Base-by-base conservation (phyloP, 2,888 invertebrate species). In the Catotricha subobsoleta region DNA sequence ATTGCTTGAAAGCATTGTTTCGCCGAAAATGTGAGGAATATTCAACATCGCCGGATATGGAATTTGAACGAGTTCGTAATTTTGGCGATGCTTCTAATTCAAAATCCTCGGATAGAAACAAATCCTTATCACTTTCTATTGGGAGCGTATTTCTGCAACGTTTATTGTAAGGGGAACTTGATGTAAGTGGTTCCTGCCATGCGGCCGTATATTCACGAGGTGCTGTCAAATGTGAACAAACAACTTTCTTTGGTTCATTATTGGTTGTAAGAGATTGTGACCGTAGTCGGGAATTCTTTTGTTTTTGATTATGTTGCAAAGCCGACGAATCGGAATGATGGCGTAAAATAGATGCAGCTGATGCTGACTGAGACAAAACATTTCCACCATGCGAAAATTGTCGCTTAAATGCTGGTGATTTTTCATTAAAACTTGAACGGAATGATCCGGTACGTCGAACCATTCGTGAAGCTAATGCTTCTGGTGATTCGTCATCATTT, bases 391-490 rank as follows among this genome's bases (percentile, higher is more conserved):
- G 42, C 6, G 56, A 58, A 10, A 52, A 54, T 43, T 67, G 65
- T 15, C 68, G 56, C 38, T 67, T 66, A 28, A 56, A 55, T 10
- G 58, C 54, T 12, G 62, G 57, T 12, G 60, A 58, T 27, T 59
- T 58, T 38, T 64, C 64, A 35, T 50, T 48, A 31, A 45, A 47
- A 40, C 44, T 53, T 31, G 53, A 57, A 43, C 79, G 69, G 61
- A 79, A 74, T 18, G 78, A 74, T 10, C 63, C 65, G 1, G 76
- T 79, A 34, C 76, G 67, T 27, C 78, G 66, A 7, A 80, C 74
- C 54, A 80, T 67, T 50, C 80, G 72, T 37, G 74, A 71, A 34
- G 78, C 78, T 30, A 78, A 71, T 47, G 73, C 74, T 52, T 80
- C 78, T 0, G 80, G 76, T 6, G 72, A 69, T 12, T 76, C 72